Percentiles rank a stretch among this genome's conserved stretches.
Conservation (phyloP, 2,797 vertebrate species). For the Manis pentadactyla region DNA sequence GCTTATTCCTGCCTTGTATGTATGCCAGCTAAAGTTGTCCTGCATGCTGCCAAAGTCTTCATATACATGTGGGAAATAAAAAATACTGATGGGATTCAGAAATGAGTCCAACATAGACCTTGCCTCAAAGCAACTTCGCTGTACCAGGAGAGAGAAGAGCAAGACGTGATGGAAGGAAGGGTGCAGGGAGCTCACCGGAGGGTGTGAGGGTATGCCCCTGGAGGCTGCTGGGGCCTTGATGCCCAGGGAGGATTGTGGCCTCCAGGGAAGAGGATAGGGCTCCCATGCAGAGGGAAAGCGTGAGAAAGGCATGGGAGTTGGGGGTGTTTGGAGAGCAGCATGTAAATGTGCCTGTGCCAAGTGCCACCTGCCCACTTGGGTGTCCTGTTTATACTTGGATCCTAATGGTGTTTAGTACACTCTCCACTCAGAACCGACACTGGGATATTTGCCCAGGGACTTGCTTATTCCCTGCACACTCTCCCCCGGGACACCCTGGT, state of each 20-base stretch:
- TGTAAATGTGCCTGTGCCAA: neutral
- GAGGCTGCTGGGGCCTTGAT: neutral
- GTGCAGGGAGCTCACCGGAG: too few relatives aligned
- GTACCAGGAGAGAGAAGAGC: neutral
- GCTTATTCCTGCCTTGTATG: neutral
- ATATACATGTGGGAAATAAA: fast-evolving
- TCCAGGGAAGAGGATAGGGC: neutral
- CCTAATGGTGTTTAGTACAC: neutral
- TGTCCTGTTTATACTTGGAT: neutral
- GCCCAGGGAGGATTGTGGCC: neutral
- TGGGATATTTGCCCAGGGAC: neutral
- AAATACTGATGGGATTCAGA: neutral
- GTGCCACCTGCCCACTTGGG: too few relatives aligned
- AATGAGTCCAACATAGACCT: neutral
- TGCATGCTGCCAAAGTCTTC: neutral
- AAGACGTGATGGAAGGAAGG: neutral
- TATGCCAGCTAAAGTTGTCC: neutral
- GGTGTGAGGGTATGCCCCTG: too few relatives aligned
- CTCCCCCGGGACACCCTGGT: neutral
- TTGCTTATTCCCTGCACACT: neutral
- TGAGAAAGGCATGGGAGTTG: neutral
- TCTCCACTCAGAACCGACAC: neutral
- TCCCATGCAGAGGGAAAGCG: neutral
- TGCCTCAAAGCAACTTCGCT: neutral
- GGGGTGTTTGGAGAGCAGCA: neutral